Conservation (phyloP, 2,888 invertebrate genomes). For the Rhopalosiphum nymphaeae region DNA sequence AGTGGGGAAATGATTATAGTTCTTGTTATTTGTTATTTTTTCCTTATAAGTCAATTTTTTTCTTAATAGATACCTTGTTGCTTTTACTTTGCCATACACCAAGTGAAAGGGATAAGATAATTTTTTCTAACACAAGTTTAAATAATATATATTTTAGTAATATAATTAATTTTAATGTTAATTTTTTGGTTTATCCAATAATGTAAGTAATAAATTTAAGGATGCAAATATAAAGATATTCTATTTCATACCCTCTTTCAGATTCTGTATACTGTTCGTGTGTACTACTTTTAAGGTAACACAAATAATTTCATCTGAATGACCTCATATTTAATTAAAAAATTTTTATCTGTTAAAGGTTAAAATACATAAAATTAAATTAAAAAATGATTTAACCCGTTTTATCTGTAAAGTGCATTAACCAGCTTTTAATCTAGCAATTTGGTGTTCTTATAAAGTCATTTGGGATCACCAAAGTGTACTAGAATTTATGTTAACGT, state of each 20-base stretch:
- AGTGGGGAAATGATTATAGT: conserved; percentile 17
- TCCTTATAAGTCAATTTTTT: not conserved
- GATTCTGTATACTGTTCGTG: not conserved
- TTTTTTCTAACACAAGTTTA: not conserved
- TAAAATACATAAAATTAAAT: not conserved
- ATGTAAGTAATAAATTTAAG: not conserved
- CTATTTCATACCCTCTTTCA: not conserved
- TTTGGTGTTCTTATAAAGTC: no score
- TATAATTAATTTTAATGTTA: not conserved
- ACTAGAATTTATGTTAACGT: no score
- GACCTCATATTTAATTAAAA: not conserved
- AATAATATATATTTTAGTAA: not conserved
- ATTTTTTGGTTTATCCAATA: not conserved
- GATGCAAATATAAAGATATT: not conserved
- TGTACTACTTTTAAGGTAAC: not conserved
- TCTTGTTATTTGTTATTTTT: conserved; percentile 1
- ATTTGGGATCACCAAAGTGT: no score
- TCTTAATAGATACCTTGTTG: not conserved
- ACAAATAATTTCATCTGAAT: not conserved
- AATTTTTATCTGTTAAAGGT: not conserved
- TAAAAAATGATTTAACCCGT: no score
- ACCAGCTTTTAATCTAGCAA: no score
- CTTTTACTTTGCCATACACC: conserved; percentile 1
- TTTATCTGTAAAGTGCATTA: no score
- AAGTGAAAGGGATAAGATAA: not conserved